A percentile compares a stretch with the other conserved stretches of the same genome.
Evolutionary conservation across 2,888 invertebrate genomes (phyloP).

Genomic region (Keiferia lycopersicella): DNA sequence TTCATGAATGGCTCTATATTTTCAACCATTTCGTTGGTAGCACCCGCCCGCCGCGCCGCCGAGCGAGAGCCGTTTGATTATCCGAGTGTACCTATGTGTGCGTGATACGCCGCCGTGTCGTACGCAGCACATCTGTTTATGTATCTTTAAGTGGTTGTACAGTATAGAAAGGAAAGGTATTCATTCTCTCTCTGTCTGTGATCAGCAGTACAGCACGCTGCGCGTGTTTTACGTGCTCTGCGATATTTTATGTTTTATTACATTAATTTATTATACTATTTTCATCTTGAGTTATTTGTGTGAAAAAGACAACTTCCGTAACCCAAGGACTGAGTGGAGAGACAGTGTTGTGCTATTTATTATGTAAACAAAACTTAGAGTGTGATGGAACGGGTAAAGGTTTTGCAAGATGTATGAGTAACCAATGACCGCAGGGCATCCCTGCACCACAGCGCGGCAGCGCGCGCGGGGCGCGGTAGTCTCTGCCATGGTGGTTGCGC

Average conservation of each 20-base stretch:
- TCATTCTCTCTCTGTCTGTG: slow-evolving; percentile 59
- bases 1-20: slow-evolving; percentile 23
- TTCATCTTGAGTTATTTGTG: slow-evolving; percentile 7
- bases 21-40: slow-evolving; percentile 19
- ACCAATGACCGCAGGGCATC: slow-evolving; percentile 71
- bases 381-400: slow-evolving; percentile 58
- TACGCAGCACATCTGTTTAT: slow-evolving; percentile 27
- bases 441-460: slow-evolving; percentile 58
- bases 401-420: slow-evolving; percentile 70
- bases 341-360: slow-evolving; percentile 49
- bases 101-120: slow-evolving; percentile 25
- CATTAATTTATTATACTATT: slow-evolving; percentile 19
- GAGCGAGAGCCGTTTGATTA: slow-evolving; percentile 30
- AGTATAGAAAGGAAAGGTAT: slow-evolving; percentile 30
- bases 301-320: slow-evolving; percentile 10
- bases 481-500: slow-evolving; percentile 37
- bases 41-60: slow-evolving; percentile 13
- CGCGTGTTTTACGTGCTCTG: slow-evolving; percentile 49
- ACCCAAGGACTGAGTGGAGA: slow-evolving; percentile 32
- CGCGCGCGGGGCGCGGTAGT: slow-evolving; percentile 45
- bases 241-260: slow-evolving; percentile 36
- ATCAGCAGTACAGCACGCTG: slow-evolving; percentile 45
- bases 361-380: slow-evolving; percentile 54
- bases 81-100: slow-evolving; percentile 25
- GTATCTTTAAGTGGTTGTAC: slow-evolving; percentile 27